These are phyloP conservation scores for Porites rus DNA, from an alignment of 92 coral and sea anemone species.

Conservation along the genomic window DNA sequence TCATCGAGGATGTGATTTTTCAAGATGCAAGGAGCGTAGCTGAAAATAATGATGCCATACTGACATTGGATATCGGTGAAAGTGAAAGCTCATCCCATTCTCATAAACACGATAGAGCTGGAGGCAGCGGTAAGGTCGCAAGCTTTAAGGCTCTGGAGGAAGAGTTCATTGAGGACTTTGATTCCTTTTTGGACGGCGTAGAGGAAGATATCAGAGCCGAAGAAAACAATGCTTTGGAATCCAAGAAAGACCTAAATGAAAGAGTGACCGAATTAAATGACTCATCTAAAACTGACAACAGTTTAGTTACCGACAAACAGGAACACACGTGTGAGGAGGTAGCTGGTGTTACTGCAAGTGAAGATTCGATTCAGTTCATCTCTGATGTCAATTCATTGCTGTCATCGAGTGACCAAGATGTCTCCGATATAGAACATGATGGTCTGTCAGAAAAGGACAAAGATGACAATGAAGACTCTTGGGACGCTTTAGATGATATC, in stretches of 20 bases:
- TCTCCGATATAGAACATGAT: neutral
- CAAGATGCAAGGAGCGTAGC: no score
- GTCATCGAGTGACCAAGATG: no score
- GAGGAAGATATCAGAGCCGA: slow-evolving; percentile 17
- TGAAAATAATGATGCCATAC: no score
- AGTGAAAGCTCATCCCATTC: no score
- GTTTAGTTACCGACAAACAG: neutral
- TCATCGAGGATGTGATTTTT: no score
- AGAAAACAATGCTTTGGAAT: neutral
- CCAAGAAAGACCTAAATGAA: neutral
- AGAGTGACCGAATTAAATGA: no score
- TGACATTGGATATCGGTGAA: no score
- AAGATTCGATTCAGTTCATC: no score
- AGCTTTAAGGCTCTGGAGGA: neutral
- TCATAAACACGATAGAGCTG: no score
- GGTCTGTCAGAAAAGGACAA: neutral
- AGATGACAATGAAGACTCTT: neutral
- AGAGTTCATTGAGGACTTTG: slow-evolving; percentile 22
- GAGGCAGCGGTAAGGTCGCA: neutral
- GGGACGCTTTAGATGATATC: slow-evolving; percentile 2
- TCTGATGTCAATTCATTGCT: no score
- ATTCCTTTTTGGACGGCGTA: slow-evolving; percentile 9
- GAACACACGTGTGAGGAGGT: neutral
- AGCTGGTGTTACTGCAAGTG: neutral
- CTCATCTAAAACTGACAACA: no score